Conservation (phyloP, 2,888 invertebrate species). For the Stenolophus ochropezus region DNA sequence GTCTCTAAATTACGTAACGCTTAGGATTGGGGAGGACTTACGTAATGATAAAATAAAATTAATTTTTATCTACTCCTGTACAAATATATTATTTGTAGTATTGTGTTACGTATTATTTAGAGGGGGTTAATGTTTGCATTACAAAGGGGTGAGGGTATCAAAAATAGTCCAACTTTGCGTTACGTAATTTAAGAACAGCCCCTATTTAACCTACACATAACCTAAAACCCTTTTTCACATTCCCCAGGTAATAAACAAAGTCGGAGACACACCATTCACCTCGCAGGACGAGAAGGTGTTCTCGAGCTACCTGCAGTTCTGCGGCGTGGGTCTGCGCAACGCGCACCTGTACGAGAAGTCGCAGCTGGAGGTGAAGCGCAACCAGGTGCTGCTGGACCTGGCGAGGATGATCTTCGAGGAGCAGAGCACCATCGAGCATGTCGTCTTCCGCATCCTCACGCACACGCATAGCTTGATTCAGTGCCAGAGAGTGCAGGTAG, state of each 20-base stretch:
- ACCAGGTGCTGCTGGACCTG: constrained; percentile 94
- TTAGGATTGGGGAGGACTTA: too few relatives aligned
- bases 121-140: too few relatives aligned
- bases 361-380: constrained; percentile 94
- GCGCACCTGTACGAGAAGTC: constrained; percentile 97
- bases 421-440: constrained; percentile 96
- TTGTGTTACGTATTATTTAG: too few relatives aligned
- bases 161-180: too few relatives aligned
- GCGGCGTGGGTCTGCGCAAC: constrained; percentile 95
- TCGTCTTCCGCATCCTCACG: constrained; percentile 93
- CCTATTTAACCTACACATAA: too few relatives aligned
- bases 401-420: constrained; percentile 98
- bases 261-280: constrained; percentile 89
- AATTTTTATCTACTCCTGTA: too few relatives aligned
- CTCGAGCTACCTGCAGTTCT: constrained; percentile 94
- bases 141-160: too few relatives aligned
- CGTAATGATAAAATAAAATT: too few relatives aligned
- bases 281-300: constrained; percentile 93
- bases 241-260: constrained; percentile 89
- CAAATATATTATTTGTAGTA: too few relatives aligned
- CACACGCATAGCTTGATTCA: constrained; percentile 96
- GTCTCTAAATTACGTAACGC: too few relatives aligned
- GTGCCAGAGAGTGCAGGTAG: constrained; percentile 95
- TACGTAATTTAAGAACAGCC: too few relatives aligned
- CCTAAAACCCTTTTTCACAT: constrained; percentile 57